Base-by-base conservation (phyloP, 2,888 invertebrate species). In the Cancer borealis region DNA sequence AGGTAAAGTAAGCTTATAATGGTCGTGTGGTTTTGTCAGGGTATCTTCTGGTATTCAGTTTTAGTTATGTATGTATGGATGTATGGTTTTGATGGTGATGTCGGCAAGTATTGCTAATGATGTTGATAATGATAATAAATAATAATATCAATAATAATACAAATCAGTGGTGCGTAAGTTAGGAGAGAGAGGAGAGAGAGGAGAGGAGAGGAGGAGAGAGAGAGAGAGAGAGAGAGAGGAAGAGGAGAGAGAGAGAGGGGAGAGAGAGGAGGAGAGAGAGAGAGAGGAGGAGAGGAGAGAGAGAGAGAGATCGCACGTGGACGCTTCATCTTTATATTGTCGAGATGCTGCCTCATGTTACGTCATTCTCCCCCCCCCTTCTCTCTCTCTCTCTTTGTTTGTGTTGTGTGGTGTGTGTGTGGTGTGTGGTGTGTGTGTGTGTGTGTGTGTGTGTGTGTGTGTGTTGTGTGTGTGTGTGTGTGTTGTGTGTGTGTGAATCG, bases 371-470 rank as follows among this genome's bases (percentile, higher is more conserved):
- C 8, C 47, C 17, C 45, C 3, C 45, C 17, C n/a, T 2, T 90
- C 60, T 17, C 60, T 49, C 30, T 90, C 54, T 49, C 49, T 47
- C 49, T 46, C 49, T 46, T 26, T 21, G 6, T 17, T 14, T 17
- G 89, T 89, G 89, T 26, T 89, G 89, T 89, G 88, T 21, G 17
- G 3, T 21, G 60, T 89, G 89, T 89, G 89, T 89, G 89, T 89
- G 89, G 54, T 54, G 54, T 54, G 54, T 54, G 54, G 54, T 54
- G 54, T 54, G 54, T 54, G 54, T 89, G 39, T 45, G 54, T 88
- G 88, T 88, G 47, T 88, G 88, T 88, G 88, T 89, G 54, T 89
- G 89, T 89, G 89, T 89, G 89, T 89, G 89, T 89, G 89, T 89
- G 89, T 91, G 91, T 6, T 6, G 79, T 79, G 79, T 79, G 79